phyloP scores from a whole-genome alignment of 2,797 vertebrate genomes.

The Spheniscus humboldti region DNA sequence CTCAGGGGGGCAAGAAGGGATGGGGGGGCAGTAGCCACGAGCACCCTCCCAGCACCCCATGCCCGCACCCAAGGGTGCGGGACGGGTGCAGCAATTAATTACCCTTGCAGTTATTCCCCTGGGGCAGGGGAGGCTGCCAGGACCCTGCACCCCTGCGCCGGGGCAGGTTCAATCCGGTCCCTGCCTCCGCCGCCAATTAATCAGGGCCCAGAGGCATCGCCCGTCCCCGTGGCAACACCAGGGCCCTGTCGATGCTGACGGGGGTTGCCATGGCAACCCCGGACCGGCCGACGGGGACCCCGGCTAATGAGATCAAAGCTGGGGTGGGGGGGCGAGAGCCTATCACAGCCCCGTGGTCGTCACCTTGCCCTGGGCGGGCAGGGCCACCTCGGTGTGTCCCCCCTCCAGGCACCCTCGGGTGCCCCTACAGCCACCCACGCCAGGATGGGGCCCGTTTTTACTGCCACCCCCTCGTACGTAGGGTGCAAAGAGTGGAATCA shows the following conservation, averaged over 20 bases:
- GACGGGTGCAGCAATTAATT: not conserved
- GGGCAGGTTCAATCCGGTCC: conserved; percentile 17
- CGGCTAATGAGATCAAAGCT: not conserved
- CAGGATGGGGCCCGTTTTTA: not conserved
- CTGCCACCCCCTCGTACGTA: not conserved
- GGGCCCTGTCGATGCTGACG: conserved; percentile 71
- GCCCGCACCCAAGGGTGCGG: not conserved
- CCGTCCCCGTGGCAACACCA: conserved; percentile 80
- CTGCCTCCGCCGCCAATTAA: conserved; percentile 63
- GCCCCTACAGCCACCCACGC: not conserved
- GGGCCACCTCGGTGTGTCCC: not conserved
- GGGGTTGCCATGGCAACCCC: conserved; percentile 73
- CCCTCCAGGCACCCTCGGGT: not conserved
- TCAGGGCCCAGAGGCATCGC: conserved; percentile 71
- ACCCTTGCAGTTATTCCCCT: not conserved
- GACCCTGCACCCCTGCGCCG: rapidly evolving
- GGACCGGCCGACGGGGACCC: not conserved
- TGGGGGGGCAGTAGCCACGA: not conserved
- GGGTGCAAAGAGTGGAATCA: not conserved
- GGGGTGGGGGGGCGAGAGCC: not conserved
- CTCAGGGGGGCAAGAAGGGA: not conserved
- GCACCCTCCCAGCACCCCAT: not conserved
- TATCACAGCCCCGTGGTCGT: not conserved
- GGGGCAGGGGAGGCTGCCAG: not conserved
- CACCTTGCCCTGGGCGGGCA: not conserved